Base-by-base conservation (phyloP, 1,140 invertebrate species). In the Subanguina moxae region DNA sequence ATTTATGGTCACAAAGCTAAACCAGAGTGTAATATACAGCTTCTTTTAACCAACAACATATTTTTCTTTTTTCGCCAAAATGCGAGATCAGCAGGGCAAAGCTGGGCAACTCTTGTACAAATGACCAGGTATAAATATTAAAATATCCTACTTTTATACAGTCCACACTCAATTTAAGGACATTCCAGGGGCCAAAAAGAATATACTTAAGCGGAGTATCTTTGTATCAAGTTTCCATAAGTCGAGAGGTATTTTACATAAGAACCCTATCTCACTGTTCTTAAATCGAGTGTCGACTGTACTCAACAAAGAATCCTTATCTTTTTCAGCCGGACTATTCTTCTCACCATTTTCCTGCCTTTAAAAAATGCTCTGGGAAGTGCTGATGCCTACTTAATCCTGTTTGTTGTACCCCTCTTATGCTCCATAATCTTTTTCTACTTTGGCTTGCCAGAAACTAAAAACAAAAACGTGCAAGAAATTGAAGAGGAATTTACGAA, bases 81-180 rank as follows among this genome's bases (percentile, higher is more conserved):
- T n/a, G 76, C 78, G 19, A 58, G 79, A 42, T 78, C 77, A 43
- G 78, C 79, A 15, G 73, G 67, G 1, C 77, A 79, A 67, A 68
- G 73, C 48, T 79, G 77, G 76, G 72, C 77, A 15, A 76, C 65
- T 64, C 63, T 79, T 17, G 64, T 78, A n/a, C 77, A 78, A 38
- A 78, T 78, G 77, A 61, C 66, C 28, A 62, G 62, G 74, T 65
- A 30, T 42, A n/a, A 38, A n/a, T n/a, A n/a, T n/a, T n/a, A n/a
- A n/a, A n/a, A n/a, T n/a, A n/a, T n/a, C n/a, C n/a, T n/a, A n/a
- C n/a, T n/a, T n/a, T n/a, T n/a, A n/a, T n/a, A n/a, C n/a, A n/a
- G n/a, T n/a, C n/a, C n/a, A n/a, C n/a, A n/a, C n/a, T n/a, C n/a
- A n/a, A n/a, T n/a, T n/a, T n/a, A n/a, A n/a, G n/a, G n/a, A n/a